Base-by-base conservation (phyloP, 2,113 vertebrate species). In the Platichthys stellatus region DNA sequence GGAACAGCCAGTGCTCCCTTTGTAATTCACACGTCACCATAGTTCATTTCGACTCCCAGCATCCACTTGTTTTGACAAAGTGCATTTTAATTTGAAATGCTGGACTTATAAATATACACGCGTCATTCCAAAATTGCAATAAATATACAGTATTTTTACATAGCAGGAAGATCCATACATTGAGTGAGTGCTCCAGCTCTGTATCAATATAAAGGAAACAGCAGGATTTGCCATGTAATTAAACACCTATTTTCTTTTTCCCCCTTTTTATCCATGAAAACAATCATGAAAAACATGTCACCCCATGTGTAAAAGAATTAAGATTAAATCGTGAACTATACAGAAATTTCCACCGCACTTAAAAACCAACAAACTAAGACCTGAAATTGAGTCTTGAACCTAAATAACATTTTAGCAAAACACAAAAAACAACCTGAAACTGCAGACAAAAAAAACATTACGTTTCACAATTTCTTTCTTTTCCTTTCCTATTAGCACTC, bases 11-110 rank as follows among this genome's bases (percentile, higher is more conserved):
- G 74, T 69, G 77, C 66, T 77, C 54, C n/a, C 21, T 56, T 17
- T 47, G 24, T 65, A 62, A 73, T 78, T 70, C 69, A 43, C 40
- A 84, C 70, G 63, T 21, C 40, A 24, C 14, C 18, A 63, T 43
- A 51, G 40, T 43, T 31, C 11, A 71, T 73, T 67, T 14, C 15
- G n/a, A 78, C 17, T 18, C 6, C 3, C 2, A 4, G 31, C 38
- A 45, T 58, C 21, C 17, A 47, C 23, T 56, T n/a, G 35, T 21
- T 72, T 72, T 70, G 59, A 73, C 57, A 47, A 67, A 38, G 31
- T 56, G 61, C 8, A 70, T 58, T 54, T 45, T 18, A 40, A 58
- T 62, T 58, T 51, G 15, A 47, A 47, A 47, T 17, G 38, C 21
- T 35, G 15, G 24, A 28, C 35, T n/a, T 3, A 56, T 38, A 6